Percentiles rank a stretch among this genome's conserved stretches.
phyloP scores from a whole-genome alignment of 2,797 vertebrate species.

The Rhinoraja longicauda region DNA sequence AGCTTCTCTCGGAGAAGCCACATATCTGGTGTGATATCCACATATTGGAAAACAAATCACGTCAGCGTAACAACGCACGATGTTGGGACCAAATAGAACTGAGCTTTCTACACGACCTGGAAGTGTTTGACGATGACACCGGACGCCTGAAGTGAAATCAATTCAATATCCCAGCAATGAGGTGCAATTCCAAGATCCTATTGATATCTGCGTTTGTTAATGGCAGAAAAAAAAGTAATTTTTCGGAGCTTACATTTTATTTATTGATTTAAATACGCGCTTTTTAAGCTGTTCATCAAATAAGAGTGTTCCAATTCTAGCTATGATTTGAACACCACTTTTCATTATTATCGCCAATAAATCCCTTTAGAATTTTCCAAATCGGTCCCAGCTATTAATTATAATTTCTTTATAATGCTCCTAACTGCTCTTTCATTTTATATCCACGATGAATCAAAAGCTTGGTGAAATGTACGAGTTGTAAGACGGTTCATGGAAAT shows the following conservation, averaged over 20 bases:
- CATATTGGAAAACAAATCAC: background rate
- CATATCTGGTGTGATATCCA: background rate
- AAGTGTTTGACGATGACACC: background rate
- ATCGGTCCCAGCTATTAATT: background rate
- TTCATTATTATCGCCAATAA: background rate
- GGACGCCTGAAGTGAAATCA: conserved; percentile 9
- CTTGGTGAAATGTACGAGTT: background rate
- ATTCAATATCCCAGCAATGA: background rate
- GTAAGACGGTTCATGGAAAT: background rate
- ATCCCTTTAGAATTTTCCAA: background rate
- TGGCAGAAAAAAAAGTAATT: background rate
- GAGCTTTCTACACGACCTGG: background rate
- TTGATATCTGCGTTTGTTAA: background rate
- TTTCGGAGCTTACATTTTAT: background rate
- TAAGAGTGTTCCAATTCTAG: background rate
- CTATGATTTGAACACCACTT: too few species aligned
- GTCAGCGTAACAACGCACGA: background rate
- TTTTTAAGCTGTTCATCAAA: background rate
- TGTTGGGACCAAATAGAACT: background rate
- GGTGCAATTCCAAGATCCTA: background rate
- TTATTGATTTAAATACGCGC: too few species aligned
- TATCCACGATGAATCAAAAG: background rate
- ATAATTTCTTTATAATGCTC: too few species aligned
- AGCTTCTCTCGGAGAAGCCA: background rate
- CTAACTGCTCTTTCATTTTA: background rate